Percentiles rank a stretch among this genome's conserved stretches.
These are phyloP conservation scores for Acheta domesticus DNA, from an alignment of 2,888 invertebrate genomes.

Conservation along the genomic window DNA sequence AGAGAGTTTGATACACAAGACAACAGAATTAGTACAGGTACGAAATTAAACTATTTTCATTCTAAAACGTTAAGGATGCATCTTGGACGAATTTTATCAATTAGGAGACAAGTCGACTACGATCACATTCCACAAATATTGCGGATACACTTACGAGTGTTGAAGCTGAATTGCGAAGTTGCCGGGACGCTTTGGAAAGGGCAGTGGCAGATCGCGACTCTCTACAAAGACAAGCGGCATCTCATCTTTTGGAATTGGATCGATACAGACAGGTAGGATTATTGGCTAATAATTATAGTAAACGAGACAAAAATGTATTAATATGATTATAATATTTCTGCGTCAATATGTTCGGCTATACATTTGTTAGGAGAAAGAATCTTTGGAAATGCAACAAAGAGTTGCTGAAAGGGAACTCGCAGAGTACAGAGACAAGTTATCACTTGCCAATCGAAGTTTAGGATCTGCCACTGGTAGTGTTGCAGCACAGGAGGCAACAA, in stretches of 20 bases:
- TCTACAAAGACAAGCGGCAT: conserved; percentile 67
- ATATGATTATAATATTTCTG: no score
- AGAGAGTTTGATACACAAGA: conserved; percentile 71
- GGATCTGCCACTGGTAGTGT: conserved; percentile 65
- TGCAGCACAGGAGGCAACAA: conserved; percentile 64
- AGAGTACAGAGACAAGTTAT: conserved; percentile 63
- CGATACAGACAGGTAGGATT: conserved; percentile 59
- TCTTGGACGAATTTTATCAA: background rate
- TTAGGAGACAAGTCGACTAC: conserved; percentile 58
- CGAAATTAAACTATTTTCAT: conserved; percentile 24
- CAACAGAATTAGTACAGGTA: conserved; percentile 72
- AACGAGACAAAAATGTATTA: no score
- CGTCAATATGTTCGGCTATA: conserved; percentile 33
- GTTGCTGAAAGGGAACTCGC: conserved; percentile 70
- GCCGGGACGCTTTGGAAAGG: conserved; percentile 64
- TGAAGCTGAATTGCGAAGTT: conserved; percentile 64
- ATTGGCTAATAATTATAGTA: no score
- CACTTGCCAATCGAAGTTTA: conserved; percentile 61
- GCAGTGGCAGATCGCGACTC: conserved; percentile 68
- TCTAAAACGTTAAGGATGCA: background rate
- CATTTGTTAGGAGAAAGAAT: conserved; percentile 62
- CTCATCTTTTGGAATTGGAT: conserved; percentile 68
- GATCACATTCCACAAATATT: conserved; percentile 53
- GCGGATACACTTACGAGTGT: conserved; percentile 59
- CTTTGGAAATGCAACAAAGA: conserved; percentile 67